These are phyloP conservation scores for Lineus longissimus DNA, from an alignment of 1,140 invertebrate genomes.

Conservation along the genomic window DNA sequence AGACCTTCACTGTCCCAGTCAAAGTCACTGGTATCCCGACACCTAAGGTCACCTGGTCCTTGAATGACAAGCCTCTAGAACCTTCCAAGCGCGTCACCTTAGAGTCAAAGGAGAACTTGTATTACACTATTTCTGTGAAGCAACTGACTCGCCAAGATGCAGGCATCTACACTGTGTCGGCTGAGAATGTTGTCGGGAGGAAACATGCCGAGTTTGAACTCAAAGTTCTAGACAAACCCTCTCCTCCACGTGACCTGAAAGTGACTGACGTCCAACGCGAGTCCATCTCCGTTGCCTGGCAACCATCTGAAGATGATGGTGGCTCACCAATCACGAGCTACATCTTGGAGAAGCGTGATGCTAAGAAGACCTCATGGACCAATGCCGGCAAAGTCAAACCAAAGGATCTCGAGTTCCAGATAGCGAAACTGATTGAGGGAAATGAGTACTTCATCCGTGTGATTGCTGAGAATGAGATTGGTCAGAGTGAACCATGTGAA, in stretches of 20 bases:
- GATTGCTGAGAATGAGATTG: conserved; percentile 91
- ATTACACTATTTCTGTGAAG: conserved; percentile 91
- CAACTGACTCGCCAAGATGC: conserved; percentile 85
- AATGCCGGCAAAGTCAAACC: conserved; percentile 59
- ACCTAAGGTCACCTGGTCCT: conserved; percentile 69
- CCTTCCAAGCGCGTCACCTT: conserved; percentile 27
- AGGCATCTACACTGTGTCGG: no score
- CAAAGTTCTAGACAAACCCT: conserved; percentile 50
- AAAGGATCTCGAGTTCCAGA: conserved; percentile 61
- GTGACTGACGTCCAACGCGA: conserved; percentile 93
- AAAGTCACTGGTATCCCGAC: conserved; percentile 79
- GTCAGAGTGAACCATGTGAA: conserved; percentile 83
- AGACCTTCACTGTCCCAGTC: conserved; percentile 54
- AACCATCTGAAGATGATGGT: conserved; percentile 88
- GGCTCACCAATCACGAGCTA: conserved; percentile 92
- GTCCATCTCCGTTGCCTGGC: conserved; percentile 85
- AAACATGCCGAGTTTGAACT: no score
- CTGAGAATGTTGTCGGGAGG: no score
- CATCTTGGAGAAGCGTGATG: conserved; percentile 82
- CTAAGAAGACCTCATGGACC: conserved; percentile 74
- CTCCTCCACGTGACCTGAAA: conserved; percentile 68
- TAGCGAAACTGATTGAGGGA: conserved; percentile 82
- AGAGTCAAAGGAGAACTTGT: conserved; percentile 43
- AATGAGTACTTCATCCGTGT: conserved; percentile 89
- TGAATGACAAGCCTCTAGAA: conserved; percentile 28